These are phyloP conservation scores for Columbina picui DNA, from an alignment of 2,113 vertebrate genomes.

Conservation along the genomic window DNA sequence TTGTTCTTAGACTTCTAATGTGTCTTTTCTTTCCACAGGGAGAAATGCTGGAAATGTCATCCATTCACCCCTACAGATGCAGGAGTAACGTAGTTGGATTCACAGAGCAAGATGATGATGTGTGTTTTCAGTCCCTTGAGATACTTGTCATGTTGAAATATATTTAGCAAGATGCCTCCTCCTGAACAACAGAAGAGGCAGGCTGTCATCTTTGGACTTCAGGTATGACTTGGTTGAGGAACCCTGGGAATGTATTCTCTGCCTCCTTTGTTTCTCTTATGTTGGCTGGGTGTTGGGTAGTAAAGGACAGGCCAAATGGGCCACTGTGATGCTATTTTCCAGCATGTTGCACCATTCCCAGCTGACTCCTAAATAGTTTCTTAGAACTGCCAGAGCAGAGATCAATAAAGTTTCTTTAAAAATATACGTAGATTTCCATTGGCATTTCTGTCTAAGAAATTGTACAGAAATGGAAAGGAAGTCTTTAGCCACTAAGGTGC, in stretches of 20 bases:
- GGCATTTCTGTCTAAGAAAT: slow-evolving; percentile 3
- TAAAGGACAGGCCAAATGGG: background rate
- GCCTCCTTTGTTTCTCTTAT: background rate
- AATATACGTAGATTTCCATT: background rate
- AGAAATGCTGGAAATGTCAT: background rate
- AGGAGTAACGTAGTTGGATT: background rate
- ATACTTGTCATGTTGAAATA: background rate
- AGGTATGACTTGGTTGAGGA: background rate
- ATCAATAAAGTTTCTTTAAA: background rate
- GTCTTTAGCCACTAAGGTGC: background rate
- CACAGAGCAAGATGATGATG: background rate
- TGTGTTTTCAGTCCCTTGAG: background rate
- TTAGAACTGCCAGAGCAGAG: background rate
- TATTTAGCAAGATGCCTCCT: background rate
- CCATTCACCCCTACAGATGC: background rate
- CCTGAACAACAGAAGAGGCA: background rate
- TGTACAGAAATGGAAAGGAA: background rate
- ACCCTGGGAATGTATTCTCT: background rate
- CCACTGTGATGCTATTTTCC: background rate
- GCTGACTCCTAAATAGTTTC: background rate
- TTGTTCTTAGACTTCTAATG: background rate
- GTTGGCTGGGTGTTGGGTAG: background rate
- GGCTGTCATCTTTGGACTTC: background rate
- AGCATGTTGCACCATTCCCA: background rate
- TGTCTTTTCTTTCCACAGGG: background rate